Base-by-base conservation (phyloP, 2,797 vertebrate genomes). In the Scomberomorus guttatus region DNA sequence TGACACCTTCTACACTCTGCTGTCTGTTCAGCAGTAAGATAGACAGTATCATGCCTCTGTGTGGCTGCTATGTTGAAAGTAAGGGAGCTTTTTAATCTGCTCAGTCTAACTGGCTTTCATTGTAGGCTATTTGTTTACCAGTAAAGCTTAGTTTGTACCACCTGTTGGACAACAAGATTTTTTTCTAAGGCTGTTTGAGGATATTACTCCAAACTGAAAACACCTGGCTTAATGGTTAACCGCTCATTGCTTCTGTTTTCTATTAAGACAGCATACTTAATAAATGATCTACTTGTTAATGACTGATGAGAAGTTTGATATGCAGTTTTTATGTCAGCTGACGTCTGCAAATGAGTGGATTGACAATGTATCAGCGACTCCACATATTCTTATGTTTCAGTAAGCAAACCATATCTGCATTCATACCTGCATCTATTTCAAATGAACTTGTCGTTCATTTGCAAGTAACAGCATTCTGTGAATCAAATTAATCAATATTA, bases 31-130 rank as follows among this genome's bases (percentile, higher is more conserved):
- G 22, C 48, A 55, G 20, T 25, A 5, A 14, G 39, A 20, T 13
- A 5, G 15, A 25, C 14, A 61, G 22, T 22, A 4, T 71, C 15
- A 13, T 12, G 22, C 61, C 37, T 44, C 32, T 65, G 52, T 80
- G 44, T 74, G 56, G n/a, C 32, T 59, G 25, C 34, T 27, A 8
- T 56, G 29, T 34, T 77, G 50, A 64, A 72, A 75, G 55, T 24
- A 32, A 78, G 13, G 11, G 42, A 58, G 37, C 73, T 12, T 55
- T 75, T 78, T 84, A 76, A 87, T 89, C 78, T 67, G 24, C 58
- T 86, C 68, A 22, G 52, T 73, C 56, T 80, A 76, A 86, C 62
- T 74, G 75, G 44, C 60, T 85, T 84, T 80, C 67, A 61, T 73
- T 81, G 24, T 56, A 51, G 50, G 63, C 27, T 75, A 54, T 80